Evolutionary conservation across 1,140 invertebrate genomes (phyloP), one percentile per base, ranked within the genome.

Genomic region (Brachionus sp.): DNA sequence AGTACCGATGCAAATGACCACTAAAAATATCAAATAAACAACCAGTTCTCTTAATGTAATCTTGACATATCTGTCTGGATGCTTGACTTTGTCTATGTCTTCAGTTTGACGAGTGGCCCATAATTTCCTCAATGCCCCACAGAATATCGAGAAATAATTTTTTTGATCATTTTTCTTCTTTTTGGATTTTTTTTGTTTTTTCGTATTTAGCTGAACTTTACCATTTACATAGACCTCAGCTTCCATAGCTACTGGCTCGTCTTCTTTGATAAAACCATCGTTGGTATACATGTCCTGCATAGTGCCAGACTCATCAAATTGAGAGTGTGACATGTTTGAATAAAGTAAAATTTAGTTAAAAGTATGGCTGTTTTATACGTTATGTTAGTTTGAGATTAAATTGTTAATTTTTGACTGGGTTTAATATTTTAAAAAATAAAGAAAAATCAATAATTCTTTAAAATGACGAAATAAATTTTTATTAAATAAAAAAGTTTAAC

Each of bases 31-130:
- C n/a, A 90, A 84, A 86, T 92, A 92, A 84, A 91, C 88, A 83
- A 91, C 86, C 35, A 92, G 86, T 86, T 92, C 91, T 85, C 91
- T 87, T 37, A 92, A 86, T 2, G 91, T 91, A 9, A 91, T 91
- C 84, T 90, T 89, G 44, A 92, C 90, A 85, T 90, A 90, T 62
- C 39, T 57, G 29, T 80, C 50, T 2, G 77, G 77, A 7, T 80
- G n/a, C n/a, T 80, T 80, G 13, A 62, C 50, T 66, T 80, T 80
- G 39, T 80, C 77, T 62, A 87, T 88, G 46, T 89, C 87, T 84
- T 89, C 88, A 39, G 88, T 89, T 84, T 88, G 86, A 6, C 87
- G 84, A 4, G 88, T 89, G 5, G 88, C 88, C 88, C 88, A 89
- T 77, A 89, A 84, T 62, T 33, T 23, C 35, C 77, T 25, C 19